phyloP scores from a whole-genome alignment of 2,113 vertebrate species.

The Salvelinus namaycush region DNA sequence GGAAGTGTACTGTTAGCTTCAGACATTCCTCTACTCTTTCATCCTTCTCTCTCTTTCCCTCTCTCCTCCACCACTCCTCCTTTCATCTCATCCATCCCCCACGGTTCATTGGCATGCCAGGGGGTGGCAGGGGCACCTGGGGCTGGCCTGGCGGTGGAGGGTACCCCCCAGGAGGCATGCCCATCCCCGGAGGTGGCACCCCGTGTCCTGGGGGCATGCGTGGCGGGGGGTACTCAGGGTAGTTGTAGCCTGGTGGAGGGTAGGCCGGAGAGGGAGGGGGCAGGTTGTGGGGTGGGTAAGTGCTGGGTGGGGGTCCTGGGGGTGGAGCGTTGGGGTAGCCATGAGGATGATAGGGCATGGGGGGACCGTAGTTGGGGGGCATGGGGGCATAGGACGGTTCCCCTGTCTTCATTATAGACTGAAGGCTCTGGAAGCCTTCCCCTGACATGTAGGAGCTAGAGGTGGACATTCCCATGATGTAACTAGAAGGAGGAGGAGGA shows the following conservation, averaged over 20 bases:
- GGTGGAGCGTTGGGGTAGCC: constrained; percentile 83
- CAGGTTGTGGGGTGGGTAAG: constrained; percentile 78
- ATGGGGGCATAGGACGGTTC: constrained; percentile 85
- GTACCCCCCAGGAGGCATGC: constrained; percentile 85
- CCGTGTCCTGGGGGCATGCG: constrained; percentile 84
- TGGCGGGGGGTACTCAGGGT: constrained; percentile 76
- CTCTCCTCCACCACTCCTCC: constrained; percentile 9
- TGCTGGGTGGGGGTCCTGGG: constrained; percentile 75
- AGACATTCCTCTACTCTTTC: too few species aligned
- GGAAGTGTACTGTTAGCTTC: too few species aligned
- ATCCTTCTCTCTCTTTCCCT: too few species aligned
- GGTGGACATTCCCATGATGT: constrained; percentile 93
- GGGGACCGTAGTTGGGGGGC: constrained; percentile 85
- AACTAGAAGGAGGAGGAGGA: constrained; percentile 86
- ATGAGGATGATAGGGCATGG: constrained; percentile 88
- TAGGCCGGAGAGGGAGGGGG: constrained; percentile 79
- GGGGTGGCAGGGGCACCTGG: constrained; percentile 88
- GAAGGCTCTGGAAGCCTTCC: constrained; percentile 92
- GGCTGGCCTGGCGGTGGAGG: constrained; percentile 90
- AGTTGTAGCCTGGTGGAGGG: constrained; percentile 87
- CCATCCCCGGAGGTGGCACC: constrained; percentile 85
- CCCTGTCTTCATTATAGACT: constrained; percentile 98
- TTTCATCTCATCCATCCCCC: constrained; percentile 94
- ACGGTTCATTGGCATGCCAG: constrained; percentile 89
- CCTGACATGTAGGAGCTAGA: constrained; percentile 97